Base-by-base conservation (phyloP, 2,888 invertebrate species). In the Chorisops tibialis region DNA sequence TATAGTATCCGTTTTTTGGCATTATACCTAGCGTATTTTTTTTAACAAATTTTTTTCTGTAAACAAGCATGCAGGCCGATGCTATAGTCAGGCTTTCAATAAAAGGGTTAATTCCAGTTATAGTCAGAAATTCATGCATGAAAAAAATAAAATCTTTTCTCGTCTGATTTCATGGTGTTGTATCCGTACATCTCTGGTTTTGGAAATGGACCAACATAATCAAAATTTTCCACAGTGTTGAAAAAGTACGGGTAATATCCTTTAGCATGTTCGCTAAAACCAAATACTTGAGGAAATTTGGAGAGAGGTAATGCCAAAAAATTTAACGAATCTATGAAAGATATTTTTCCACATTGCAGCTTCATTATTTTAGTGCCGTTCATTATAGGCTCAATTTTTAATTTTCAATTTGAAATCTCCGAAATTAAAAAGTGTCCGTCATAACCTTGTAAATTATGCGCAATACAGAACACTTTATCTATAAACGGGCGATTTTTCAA, bases 101-200 rank as follows among this genome's bases (percentile, higher is more conserved):
- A 45, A 16, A 2, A 4, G 2, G 2, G n/a, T 39, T 14, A 9
- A 39, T 12, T 12, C 5, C 5, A 39, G 39, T 14, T 9, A 14
- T 39, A 12, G 5, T 39, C 5, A 49, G 14, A 48, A 49, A 49
- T 16, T 49, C 22, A 5, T 38, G 16, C 60, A 60, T 60, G 35
- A 51, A 60, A 14, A 21, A 41, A 41, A 51, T 18, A 51, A 39
- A 47, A 12, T 45, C 51, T 18, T 41, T 41, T 51, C 18, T 51
- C 43, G 22, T 18, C 41, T 18, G 24, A 12, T 19, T 41, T 51
- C 61, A 51, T 61, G 4, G 51, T 22, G 19, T 19, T 19, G 51
- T 6, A 61, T 1, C 61, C 61, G 19, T 61, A 61, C 24, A 41
- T 22, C 21, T 61, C 51, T 9, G 37, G 18, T 12, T 51, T 19